phyloP scores from a whole-genome alignment of 53 echinoderm and acorn worm species.

The Zoroaster sp. region DNA sequence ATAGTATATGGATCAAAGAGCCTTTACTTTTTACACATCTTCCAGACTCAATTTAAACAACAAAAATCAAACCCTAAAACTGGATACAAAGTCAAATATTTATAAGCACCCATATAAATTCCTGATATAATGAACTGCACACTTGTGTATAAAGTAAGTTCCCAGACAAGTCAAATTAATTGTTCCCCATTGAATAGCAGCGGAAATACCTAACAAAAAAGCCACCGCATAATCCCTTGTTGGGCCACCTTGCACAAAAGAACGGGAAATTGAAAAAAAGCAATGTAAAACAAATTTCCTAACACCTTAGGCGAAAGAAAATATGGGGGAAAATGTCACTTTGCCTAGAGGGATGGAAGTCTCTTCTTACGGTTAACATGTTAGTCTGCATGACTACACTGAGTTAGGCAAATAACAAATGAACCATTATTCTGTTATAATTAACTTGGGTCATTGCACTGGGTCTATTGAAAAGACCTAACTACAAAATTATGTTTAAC shows the following conservation, averaged over 20 bases:
- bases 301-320: neutral
- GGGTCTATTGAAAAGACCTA: neutral
- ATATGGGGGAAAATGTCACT: neutral
- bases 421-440: neutral
- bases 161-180: neutral
- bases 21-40: neutral
- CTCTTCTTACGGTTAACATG: neutral
- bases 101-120: neutral
- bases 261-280: neutral
- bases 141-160: neutral
- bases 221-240: neutral
- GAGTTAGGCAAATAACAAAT: neutral
- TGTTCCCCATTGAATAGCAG: neutral
- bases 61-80: neutral
- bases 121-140: neutral
- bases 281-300: conserved; percentile 4
- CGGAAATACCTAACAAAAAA: neutral
- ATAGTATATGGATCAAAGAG: neutral
- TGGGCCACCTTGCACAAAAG: conserved; percentile 11
- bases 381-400: neutral
- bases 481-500: neutral
- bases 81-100: neutral
- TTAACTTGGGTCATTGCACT: neutral
- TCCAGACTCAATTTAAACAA: neutral
- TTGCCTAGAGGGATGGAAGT: conserved; percentile 5